A percentile compares a stretch with the other conserved stretches of the same genome.
These are phyloP conservation scores for Lochmaea crataegi DNA, from an alignment of 2,888 invertebrate genomes.

Conservation along the genomic window DNA sequence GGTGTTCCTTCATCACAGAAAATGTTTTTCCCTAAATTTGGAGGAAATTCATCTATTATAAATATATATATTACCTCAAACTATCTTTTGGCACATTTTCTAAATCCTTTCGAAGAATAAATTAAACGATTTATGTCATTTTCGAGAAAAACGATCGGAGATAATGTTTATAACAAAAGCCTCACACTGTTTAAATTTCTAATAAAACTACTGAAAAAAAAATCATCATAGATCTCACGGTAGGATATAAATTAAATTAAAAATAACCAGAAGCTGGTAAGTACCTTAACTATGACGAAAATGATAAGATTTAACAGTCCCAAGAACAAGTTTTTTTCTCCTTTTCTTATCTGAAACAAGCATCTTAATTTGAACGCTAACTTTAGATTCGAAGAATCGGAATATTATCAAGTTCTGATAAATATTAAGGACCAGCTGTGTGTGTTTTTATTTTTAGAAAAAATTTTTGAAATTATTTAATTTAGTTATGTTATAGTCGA, in stretches of 20 bases:
- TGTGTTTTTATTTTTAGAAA: conserved; percentile 13
- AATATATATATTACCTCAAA: too few species aligned
- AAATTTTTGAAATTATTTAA: conserved; percentile 43
- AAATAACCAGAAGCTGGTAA: conserved; percentile 35
- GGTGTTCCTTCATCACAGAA: too few species aligned
- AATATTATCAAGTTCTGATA: conserved; percentile 49
- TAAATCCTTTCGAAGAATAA: too few species aligned
- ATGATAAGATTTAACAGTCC: conserved; percentile 27
- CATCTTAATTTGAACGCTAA: conserved; percentile 41
- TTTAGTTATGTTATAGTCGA: conserved; percentile 26
- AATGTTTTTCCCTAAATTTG: too few species aligned
- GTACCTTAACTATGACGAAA: conserved; percentile 35
- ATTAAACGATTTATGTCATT: too few species aligned
- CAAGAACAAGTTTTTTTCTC: conserved; percentile 24
- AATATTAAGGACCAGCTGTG: conserved; percentile 45
- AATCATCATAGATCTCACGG: conserved; percentile 7
- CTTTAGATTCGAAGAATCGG: conserved; percentile 48
- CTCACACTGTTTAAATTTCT: conserved; percentile 4
- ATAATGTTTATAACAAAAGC: too few species aligned
- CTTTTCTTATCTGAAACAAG: conserved; percentile 33
- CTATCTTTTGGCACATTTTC: too few species aligned
- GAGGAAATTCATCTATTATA: too few species aligned
- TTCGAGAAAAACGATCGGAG: too few species aligned
- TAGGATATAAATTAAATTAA: conserved; percentile 17
- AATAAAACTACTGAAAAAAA: conserved; percentile 20